Base-by-base conservation (phyloP, 2,113 vertebrate species). In the Scomber japonicus region DNA sequence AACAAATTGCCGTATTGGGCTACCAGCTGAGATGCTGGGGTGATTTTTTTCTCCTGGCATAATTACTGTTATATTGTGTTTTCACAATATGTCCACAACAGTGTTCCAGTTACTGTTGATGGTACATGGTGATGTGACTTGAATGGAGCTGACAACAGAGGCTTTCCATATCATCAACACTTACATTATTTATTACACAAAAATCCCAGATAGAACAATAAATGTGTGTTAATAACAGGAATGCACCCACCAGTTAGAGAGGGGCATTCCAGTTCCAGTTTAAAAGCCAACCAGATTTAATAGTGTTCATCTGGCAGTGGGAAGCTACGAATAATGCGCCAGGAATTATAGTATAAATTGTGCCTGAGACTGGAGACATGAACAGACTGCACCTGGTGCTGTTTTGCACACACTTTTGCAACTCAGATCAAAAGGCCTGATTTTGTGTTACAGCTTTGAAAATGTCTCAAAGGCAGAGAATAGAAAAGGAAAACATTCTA, bases 281-380 rank as follows among this genome's bases (percentile, higher is more conserved):
- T 74, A 87, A 79, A 89, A 89, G 83, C 76, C 91, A 88, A 85
- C 75, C 94, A 90, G 87, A 94, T 96, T 95, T 95, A 96, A 96
- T 93, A 91, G 95, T 90, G 91, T 89, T 91, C 96, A 96, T 96
- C 95, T 97, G 97, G 94, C 90, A 93, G 74, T 75, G 57, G 85
- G 86, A 89, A 93, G 91, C 89, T 82, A 55, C 57, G 83, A 94
- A 93, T 93, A 91, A 91, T 95, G 88, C 83, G 79, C 94, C 93
- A 95, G 94, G 95, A 97, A 95, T 96, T 94, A 92, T 81, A 87
- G 93, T 89, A 93, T 94, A 94, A 96, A 96, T 94, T 96, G 95
- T 94, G 92, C 91, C 91, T 85, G 89, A 93, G 94, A 92, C 94
- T 93, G 91, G 86, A 91, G 92, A 92, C 93, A 92, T 94, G 89